Conservation (phyloP, 2,797 vertebrate genomes). For the Pelodytes ibericus region DNA sequence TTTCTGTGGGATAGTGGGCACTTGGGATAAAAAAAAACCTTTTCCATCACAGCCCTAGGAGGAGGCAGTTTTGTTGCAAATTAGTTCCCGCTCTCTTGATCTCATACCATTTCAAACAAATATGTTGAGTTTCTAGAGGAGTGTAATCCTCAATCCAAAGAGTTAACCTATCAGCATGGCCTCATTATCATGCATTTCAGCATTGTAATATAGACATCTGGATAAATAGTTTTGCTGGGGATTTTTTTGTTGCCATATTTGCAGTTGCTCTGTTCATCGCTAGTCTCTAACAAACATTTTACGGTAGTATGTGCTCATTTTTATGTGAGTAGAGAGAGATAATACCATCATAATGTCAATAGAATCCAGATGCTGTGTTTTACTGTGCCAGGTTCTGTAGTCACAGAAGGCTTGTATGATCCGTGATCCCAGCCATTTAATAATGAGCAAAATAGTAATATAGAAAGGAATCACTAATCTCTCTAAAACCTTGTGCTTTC, state of each 20-base stretch:
- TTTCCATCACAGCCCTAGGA: no score
- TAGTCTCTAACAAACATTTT: neutral
- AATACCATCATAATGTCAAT: neutral
- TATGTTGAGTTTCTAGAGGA: no score
- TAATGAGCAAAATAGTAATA: neutral
- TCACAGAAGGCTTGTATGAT: neutral
- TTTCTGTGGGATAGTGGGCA: no score
- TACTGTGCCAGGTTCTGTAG: neutral
- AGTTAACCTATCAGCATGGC: no score
- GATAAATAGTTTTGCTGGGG: neutral
- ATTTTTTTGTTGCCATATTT: neutral
- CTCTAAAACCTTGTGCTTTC: neutral
- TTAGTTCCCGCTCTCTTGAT: no score
- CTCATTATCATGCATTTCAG: neutral
- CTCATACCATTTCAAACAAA: no score
- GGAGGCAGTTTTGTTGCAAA: no score
- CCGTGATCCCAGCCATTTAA: slow-evolving; percentile 3
- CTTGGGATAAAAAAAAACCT: no score
- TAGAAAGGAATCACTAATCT: slow-evolving; percentile 1
- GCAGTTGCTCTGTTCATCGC: neutral
- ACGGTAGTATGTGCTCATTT: neutral
- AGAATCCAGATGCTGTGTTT: slow-evolving; percentile 1
- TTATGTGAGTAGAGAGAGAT: neutral
- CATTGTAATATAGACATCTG: neutral
- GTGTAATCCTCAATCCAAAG: no score